Percentiles rank a stretch among this genome's conserved stretches.
These are phyloP conservation scores for Centroberyx gerrardi DNA, from an alignment of 2,797 vertebrate genomes.

Conservation along the genomic window DNA sequence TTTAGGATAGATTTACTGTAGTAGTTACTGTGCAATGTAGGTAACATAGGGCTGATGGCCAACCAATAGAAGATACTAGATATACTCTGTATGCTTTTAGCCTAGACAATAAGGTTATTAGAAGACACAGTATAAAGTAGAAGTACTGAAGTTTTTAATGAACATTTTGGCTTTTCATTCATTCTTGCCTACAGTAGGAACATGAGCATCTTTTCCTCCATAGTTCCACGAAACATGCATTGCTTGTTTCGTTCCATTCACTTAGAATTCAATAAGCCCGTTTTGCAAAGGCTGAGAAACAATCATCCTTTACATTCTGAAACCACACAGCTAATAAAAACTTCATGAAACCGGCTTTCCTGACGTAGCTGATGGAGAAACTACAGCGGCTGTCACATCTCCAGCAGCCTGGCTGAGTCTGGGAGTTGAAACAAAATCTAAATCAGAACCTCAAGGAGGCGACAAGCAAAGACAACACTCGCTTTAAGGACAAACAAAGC, in stretches of 20 bases:
- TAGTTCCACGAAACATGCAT: not conserved
- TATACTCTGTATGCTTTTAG: no score
- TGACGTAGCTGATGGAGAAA: slow-evolving; percentile 1
- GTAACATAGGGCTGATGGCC: no score
- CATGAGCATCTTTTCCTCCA: not conserved
- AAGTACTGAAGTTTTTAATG: not conserved
- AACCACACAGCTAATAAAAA: not conserved
- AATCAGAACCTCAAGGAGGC: slow-evolving; percentile 5
- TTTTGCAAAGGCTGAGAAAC: not conserved
- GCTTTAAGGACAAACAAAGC: not conserved
- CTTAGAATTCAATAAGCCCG: not conserved
- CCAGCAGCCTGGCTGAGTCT: slow-evolving; percentile 3
- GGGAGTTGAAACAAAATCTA: not conserved
- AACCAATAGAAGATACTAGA: no score
- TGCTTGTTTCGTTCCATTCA: not conserved
- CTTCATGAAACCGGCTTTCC: not conserved
- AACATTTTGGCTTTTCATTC: not conserved
- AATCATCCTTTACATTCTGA: not conserved
- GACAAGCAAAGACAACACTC: not conserved
- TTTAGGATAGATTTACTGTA: no score
- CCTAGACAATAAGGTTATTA: no score
- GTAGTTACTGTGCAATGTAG: no score
- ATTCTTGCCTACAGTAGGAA: not conserved
- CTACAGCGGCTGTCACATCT: not conserved
- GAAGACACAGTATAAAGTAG: no score